Evolutionary conservation across 1,140 invertebrate genomes (phyloP).

Genomic region (Macrocentrus cingulum): DNA sequence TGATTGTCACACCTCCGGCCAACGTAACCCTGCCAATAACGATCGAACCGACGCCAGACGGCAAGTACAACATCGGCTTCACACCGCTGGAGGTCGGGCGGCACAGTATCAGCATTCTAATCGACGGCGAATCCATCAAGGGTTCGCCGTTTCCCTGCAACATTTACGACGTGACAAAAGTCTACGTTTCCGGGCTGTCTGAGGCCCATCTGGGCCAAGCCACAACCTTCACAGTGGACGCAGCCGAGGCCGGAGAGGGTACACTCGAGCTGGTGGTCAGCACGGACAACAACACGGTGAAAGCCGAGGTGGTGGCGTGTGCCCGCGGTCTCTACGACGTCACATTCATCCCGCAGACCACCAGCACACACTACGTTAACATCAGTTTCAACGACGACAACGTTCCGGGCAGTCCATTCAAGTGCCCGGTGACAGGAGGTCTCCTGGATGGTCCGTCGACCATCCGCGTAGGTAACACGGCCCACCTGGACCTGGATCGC

Average conservation of each 20-base stretch:
- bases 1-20: constrained; percentile 77
- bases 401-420: constrained; percentile 87
- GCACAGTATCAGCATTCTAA: constrained; percentile 78
- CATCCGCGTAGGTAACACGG: constrained; percentile 58
- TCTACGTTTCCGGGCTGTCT: constrained; percentile 54
- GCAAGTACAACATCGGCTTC: constrained; percentile 74
- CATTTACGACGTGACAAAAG: constrained; percentile 84
- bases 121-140: constrained; percentile 80
- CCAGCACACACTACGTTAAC: constrained; percentile 89
- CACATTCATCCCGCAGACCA: constrained; percentile 90
- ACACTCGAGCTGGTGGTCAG: constrained; percentile 93
- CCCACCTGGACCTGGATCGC: constrained; percentile 61
- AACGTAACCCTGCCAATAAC: constrained; percentile 73
- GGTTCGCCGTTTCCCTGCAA: constrained; percentile 93
- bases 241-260: constrained; percentile 92
- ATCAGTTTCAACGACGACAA: constrained; percentile 96
- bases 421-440: constrained; percentile 62
- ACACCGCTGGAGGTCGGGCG: constrained; percentile 83
- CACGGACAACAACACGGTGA: constrained; percentile 83
- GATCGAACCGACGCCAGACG: constrained; percentile 64
- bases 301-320: constrained; percentile 85
- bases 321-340: constrained; percentile 94
- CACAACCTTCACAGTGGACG: constrained; percentile 91
- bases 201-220: constrained; percentile 71
- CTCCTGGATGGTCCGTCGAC: constrained; percentile 57